phyloP scores from a whole-genome alignment of 2,888 invertebrate species.

The Epinotia demarniana region DNA sequence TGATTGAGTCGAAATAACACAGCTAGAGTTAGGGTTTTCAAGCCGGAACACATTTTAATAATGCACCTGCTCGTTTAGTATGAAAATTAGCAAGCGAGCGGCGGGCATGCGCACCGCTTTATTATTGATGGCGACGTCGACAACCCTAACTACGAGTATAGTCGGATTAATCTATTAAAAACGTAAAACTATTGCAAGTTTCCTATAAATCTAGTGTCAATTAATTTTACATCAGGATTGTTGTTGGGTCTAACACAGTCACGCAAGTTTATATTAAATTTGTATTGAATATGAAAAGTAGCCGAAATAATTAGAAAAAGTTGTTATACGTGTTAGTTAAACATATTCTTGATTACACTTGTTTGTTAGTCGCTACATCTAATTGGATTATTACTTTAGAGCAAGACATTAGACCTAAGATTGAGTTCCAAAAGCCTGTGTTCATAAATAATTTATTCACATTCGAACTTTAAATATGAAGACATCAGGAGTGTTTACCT shows the following conservation, averaged over 20 bases:
- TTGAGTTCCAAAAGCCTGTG: not conserved
- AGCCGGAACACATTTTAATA: slow-evolving; percentile 79
- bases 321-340: no score
- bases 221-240: not conserved
- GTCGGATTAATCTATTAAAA: slow-evolving; percentile 42
- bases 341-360: no score
- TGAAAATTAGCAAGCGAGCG: slow-evolving; percentile 80
- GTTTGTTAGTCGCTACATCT: no score
- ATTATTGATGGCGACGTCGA: slow-evolving; percentile 68
- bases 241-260: not conserved
- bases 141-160: slow-evolving; percentile 31
- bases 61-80: slow-evolving; percentile 82
- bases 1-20: slow-evolving; percentile 56
- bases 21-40: slow-evolving; percentile 68
- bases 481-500: not conserved
- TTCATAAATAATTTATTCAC: not conserved
- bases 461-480: no score
- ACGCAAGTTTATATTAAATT: not conserved
- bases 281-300: no score
- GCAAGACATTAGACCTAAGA: no score
- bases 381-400: no score
- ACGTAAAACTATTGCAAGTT: slow-evolving; percentile 23
- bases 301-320: no score
- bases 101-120: slow-evolving; percentile 62
- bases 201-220: not conserved